Evolutionary conservation across 2,888 invertebrate genomes (phyloP).

Genomic region (Dioctria rufipes): DNA sequence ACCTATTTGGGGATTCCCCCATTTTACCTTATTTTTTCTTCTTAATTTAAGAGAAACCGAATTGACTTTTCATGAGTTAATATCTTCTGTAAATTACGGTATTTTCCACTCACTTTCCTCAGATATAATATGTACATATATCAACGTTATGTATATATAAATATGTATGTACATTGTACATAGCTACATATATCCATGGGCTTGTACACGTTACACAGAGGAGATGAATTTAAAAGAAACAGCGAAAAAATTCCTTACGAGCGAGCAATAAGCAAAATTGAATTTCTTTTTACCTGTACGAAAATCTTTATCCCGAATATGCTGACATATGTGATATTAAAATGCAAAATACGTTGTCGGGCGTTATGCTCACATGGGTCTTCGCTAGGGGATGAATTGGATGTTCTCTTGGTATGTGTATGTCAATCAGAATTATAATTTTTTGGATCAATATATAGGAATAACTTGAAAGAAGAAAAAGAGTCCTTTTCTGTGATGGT

Average conservation of each 20-base stretch:
- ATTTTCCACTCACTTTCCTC: conserved; percentile 30
- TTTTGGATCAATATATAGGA: conserved; percentile 13
- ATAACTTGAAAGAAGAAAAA: background rate
- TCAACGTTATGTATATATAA: background rate
- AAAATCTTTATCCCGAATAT: conserved; percentile 30
- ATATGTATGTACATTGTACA: background rate
- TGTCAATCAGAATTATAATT: conserved; percentile 34
- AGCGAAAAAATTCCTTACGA: background rate
- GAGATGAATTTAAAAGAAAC: background rate
- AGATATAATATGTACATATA: background rate
- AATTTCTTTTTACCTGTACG: conserved; percentile 32
- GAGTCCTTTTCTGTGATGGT: background rate
- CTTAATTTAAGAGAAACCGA: background rate
- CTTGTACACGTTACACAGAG: too few species aligned
- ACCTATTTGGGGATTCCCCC: background rate
- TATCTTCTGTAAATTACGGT: conserved; percentile 31
- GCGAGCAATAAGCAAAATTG: conserved; percentile 34
- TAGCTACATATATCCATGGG: too few species aligned
- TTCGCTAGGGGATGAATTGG: background rate
- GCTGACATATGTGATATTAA: conserved; percentile 46
- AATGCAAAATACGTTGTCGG: conserved; percentile 44
- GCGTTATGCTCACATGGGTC: conserved; percentile 14
- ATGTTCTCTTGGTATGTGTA: background rate
- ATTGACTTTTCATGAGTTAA: conserved; percentile 44
- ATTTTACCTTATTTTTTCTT: background rate